A percentile compares a stretch with the other conserved stretches of the same genome.
These are phyloP conservation scores for Thalassarche chlororhynchos DNA, from an alignment of 2,113 vertebrate species.

Conservation along the genomic window DNA sequence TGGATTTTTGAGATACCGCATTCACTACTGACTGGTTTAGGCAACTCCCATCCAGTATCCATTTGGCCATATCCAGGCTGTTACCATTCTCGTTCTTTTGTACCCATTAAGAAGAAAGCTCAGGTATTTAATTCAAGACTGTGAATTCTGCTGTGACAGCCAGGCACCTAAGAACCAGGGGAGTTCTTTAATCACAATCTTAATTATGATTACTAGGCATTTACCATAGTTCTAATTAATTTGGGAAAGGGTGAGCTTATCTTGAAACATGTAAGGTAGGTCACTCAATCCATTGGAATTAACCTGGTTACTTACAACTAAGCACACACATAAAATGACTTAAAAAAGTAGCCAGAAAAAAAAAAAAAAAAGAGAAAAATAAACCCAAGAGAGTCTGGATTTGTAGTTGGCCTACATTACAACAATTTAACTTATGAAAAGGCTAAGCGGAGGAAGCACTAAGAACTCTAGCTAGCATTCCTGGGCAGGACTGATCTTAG, in stretches of 20 bases:
- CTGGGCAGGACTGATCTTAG: not conserved
- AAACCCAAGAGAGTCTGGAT: not conserved
- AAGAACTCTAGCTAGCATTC: not conserved
- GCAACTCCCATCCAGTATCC: not conserved
- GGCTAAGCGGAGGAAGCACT: not conserved
- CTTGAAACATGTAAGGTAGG: not conserved
- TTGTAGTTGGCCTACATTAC: not conserved
- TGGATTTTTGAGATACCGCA: not conserved
- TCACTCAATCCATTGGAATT: not conserved
- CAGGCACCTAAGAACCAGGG: not conserved
- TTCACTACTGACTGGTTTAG: not conserved
- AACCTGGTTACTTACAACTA: slow-evolving; percentile 8
- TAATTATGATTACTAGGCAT: not conserved
- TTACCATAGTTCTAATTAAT: not conserved
- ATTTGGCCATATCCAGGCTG: not conserved
- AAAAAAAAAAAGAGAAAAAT: not conserved
- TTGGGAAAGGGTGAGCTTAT: not conserved
- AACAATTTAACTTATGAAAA: not conserved
- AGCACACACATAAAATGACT: not conserved
- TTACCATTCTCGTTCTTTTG: not conserved
- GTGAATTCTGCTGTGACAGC: not conserved
- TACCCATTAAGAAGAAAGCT: not conserved
- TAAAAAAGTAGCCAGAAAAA: not conserved
- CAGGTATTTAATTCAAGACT: not conserved
- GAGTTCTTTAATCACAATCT: not conserved